Evolutionary conservation across 1,140 invertebrate species (phyloP).

Genomic region (Rhyacophila brunnea): DNA sequence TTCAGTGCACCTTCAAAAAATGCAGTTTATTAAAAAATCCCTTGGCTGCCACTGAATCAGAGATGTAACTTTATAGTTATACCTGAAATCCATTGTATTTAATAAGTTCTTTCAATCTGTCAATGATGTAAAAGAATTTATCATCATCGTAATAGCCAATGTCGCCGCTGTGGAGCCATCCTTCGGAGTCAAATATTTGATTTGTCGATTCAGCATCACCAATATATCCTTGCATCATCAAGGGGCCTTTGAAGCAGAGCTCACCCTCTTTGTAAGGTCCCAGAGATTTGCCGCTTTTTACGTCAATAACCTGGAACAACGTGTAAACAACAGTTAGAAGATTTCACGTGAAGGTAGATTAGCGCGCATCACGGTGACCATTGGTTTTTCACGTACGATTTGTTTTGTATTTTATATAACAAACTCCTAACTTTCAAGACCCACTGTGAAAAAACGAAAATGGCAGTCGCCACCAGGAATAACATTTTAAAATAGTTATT

Average conservation of each 20-base stretch:
- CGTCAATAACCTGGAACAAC: constrained; percentile 48
- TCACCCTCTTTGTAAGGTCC: constrained; percentile 60
- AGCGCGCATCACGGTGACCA: no score
- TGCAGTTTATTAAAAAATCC: neutral
- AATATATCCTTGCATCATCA: constrained; percentile 64
- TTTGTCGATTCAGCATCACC: constrained; percentile 63
- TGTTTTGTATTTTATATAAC: no score
- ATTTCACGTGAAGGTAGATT: no score
- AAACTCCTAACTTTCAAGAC: no score
- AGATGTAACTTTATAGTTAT: neutral
- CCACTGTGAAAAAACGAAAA: no score
- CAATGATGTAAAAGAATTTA: constrained; percentile 67
- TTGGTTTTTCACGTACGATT: no score
- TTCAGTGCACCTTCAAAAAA: no score
- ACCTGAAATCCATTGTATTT: constrained; percentile 79
- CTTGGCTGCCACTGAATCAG: neutral
- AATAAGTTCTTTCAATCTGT: constrained; percentile 77
- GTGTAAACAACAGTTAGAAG: neutral
- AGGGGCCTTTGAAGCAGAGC: constrained; percentile 60
- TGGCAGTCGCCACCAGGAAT: no score
- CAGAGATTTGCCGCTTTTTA: constrained; percentile 53
- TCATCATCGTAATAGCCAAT: constrained; percentile 72
- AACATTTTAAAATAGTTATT: no score
- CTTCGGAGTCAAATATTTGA: constrained; percentile 65
- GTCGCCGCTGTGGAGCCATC: constrained; percentile 80